Percentiles rank a stretch among this genome's conserved stretches.
phyloP scores from a whole-genome alignment of 2,113 vertebrate species.

The Atrichornis clamosus region DNA sequence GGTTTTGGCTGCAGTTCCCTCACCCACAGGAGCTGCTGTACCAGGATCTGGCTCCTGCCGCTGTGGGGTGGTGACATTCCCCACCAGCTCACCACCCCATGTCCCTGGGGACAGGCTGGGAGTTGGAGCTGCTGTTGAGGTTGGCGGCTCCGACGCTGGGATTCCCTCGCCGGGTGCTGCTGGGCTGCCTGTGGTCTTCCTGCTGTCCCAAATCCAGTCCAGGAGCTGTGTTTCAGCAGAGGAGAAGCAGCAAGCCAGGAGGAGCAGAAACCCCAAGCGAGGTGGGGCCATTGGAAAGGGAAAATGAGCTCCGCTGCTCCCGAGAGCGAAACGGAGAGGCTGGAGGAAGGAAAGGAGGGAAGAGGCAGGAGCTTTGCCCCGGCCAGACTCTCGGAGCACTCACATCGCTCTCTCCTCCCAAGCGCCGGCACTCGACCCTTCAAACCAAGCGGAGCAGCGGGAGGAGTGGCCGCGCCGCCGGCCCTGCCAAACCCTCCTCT shows the following conservation, averaged over 20 bases:
- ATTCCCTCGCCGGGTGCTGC: background rate
- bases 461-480: slow-evolving; percentile 53
- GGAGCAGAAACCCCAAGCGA: slow-evolving; percentile 55
- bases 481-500: slow-evolving; percentile 15
- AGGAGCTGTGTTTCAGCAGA: slow-evolving; percentile 54
- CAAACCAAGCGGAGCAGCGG: background rate
- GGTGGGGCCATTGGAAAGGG: slow-evolving; percentile 36
- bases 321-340: background rate
- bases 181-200: background rate
- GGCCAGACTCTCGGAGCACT: slow-evolving; percentile 33
- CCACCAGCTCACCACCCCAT: background rate
- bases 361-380: slow-evolving; percentile 37
- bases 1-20: slow-evolving; percentile 56
- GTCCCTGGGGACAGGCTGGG: background rate
- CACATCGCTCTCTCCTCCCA: slow-evolving; percentile 65
- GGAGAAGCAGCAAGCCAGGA: slow-evolving; percentile 68
- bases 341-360: background rate
- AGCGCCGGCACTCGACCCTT: slow-evolving; percentile 25
- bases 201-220: slow-evolving; percentile 60
- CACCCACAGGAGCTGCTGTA: background rate
- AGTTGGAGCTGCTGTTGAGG: background rate
- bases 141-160: rapidly evolving
- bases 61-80: background rate
- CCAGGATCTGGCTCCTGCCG: background rate
- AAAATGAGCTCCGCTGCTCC: rapidly evolving